A percentile compares a stretch with the other conserved stretches of the same genome.
Conservation (phyloP, 2,888 invertebrate genomes). For the Drosophila antonietae region DNA sequence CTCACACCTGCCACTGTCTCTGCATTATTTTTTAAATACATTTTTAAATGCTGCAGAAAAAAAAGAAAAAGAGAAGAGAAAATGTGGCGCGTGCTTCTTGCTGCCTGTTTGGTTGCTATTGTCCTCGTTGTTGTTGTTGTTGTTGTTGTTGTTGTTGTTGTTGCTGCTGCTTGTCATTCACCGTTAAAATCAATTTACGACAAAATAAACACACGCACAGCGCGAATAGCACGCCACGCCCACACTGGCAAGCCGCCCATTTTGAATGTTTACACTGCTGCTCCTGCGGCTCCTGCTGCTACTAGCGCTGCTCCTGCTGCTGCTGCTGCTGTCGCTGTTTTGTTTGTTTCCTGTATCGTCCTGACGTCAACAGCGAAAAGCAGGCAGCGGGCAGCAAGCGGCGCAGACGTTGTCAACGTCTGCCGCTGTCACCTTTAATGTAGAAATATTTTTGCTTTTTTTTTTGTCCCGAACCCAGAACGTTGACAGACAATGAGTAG, state of each 20-base stretch:
- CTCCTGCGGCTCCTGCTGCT: slow-evolving; percentile 40
- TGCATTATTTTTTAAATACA: slow-evolving; percentile 63
- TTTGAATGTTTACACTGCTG: slow-evolving; percentile 67
- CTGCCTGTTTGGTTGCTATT: slow-evolving; percentile 14
- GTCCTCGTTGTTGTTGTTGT: slow-evolving; percentile 18
- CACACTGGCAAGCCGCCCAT: background rate
- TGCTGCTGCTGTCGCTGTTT: slow-evolving; percentile 29
- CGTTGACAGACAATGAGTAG: slow-evolving; percentile 60
- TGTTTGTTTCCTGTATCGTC: slow-evolving; percentile 68
- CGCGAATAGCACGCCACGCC: slow-evolving; percentile 32
- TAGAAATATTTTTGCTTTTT: slow-evolving; percentile 58
- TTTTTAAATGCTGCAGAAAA: slow-evolving; percentile 65
- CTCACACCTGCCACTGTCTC: slow-evolving; percentile 14
- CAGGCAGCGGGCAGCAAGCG: background rate
- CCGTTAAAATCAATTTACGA: slow-evolving; percentile 79
- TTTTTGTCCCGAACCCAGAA: background rate
- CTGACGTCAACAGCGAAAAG: slow-evolving; percentile 11
- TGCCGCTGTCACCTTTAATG: slow-evolving; percentile 77
- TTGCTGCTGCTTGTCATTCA: slow-evolving; percentile 71
- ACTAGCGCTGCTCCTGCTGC: slow-evolving; percentile 25
- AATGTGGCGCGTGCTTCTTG: slow-evolving; percentile 48
- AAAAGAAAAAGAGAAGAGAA: slow-evolving; percentile 5
- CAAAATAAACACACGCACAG: slow-evolving; percentile 75
- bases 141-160: slow-evolving; percentile 36
- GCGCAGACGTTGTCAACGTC: slow-evolving; percentile 54